phyloP scores from a whole-genome alignment of 2,888 invertebrate species.

The Baccha elongata region DNA sequence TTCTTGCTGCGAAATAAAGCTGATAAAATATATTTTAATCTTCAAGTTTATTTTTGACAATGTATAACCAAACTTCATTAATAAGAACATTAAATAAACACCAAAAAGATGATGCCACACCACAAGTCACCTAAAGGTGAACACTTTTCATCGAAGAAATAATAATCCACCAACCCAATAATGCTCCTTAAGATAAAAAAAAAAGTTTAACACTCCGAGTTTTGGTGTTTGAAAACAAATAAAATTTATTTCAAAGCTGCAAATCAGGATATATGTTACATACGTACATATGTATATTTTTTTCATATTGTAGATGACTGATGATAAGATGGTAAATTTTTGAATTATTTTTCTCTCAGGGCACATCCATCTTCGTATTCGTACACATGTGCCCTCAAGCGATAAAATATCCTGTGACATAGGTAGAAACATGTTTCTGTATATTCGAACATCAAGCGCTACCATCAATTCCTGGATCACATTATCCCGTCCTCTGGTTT shows the following conservation, averaged over 20 bases:
- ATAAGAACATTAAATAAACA: too few species aligned
- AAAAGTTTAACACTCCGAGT: not conserved
- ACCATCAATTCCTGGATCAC: not conserved
- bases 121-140: too few species aligned
- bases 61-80: too few species aligned
- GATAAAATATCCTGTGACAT: conserved; percentile 5
- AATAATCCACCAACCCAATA: not conserved
- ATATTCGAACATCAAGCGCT: conserved; percentile 3
- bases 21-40: too few species aligned
- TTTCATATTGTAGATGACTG: too few species aligned
- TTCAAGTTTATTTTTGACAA: too few species aligned
- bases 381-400: not conserved
- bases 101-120: too few species aligned
- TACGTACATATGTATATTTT: too few species aligned
- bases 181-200: not conserved
- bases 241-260: not conserved
- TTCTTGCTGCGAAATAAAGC: too few species aligned
- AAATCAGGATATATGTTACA: not conserved
- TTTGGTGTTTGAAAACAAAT: not conserved
- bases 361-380: conserved; percentile 3
- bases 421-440: not conserved
- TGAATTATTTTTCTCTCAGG: conserved; percentile 10
- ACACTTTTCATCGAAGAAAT: too few species aligned
- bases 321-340: conserved; percentile 1
- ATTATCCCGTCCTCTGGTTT: not conserved